Percentiles rank a stretch among this genome's conserved stretches.
phyloP scores from a whole-genome alignment of 1,140 invertebrate genomes.

The Listronotus bonariensis region DNA sequence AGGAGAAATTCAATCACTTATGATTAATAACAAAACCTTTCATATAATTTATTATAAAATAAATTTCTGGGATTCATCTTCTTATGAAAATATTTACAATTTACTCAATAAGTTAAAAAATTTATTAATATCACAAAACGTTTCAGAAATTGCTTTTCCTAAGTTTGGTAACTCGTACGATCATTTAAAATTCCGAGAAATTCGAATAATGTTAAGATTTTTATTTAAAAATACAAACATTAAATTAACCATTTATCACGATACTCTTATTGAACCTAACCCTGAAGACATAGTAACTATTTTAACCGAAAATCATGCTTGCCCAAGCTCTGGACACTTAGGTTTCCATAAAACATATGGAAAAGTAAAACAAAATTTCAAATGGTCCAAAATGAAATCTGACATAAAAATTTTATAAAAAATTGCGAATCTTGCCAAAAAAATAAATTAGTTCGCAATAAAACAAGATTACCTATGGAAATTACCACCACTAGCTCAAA shows the following conservation, averaged over 20 bases:
- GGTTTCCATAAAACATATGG: constrained; percentile 11
- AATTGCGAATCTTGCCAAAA: constrained; percentile 38
- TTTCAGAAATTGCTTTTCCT: constrained; percentile 1
- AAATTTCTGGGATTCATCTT: too few relatives aligned
- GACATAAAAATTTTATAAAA: constrained; percentile 51
- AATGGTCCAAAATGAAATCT: constrained; percentile 52
- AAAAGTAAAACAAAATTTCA: constrained; percentile 47
- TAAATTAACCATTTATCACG: constrained; percentile 12
- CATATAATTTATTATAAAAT: neutral
- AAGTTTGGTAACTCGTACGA: neutral
- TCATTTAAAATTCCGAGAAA: neutral
- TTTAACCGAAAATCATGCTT: constrained; percentile 11
- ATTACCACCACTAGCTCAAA: constrained; percentile 22
- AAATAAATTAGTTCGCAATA: constrained; percentile 28
- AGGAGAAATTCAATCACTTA: too few relatives aligned
- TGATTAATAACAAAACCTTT: neutral
- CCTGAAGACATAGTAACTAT: constrained; percentile 2
- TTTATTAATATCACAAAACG: neutral
- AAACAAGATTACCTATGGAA: constrained; percentile 24
- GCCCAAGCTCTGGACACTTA: constrained; percentile 4
- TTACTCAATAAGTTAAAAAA: constrained; percentile 4
- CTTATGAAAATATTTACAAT: too few relatives aligned
- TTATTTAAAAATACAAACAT: constrained; percentile 9
- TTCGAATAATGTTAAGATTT: constrained; percentile 2
- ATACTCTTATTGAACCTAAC: neutral